These are phyloP conservation scores for Spinus olivaceus DNA, from an alignment of 2,797 vertebrate genomes.

Conservation along the genomic window DNA sequence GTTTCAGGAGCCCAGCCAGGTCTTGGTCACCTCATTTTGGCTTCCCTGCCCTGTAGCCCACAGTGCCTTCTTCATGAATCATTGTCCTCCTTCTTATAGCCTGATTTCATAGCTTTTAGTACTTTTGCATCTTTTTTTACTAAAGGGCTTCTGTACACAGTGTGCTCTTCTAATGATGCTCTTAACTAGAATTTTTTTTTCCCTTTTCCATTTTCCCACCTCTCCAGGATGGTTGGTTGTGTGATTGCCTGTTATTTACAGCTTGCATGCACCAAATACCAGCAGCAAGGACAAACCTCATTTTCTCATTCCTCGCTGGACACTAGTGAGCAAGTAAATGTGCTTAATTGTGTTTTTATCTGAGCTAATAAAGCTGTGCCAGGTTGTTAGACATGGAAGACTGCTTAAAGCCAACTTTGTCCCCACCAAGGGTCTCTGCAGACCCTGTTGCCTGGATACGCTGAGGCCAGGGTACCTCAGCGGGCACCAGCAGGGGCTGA, in stretches of 20 bases:
- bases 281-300: background rate
- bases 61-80: background rate
- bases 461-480: background rate
- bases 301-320: background rate
- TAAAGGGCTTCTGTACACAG: background rate
- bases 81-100: background rate
- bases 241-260: conserved; percentile 15
- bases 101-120: background rate
- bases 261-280: background rate
- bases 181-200: background rate
- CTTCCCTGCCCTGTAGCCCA: background rate
- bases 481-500: background rate
- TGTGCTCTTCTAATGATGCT: background rate
- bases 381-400: conserved; percentile 67
- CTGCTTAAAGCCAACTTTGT: conserved; percentile 64
- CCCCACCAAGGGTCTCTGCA: conserved; percentile 45
- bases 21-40: background rate
- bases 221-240: background rate
- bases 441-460: conserved; percentile 60
- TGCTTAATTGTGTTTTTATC: conserved; percentile 60
- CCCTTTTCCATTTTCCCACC: background rate
- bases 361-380: conserved; percentile 50
- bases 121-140: background rate
- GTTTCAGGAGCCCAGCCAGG: background rate
- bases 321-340: conserved; percentile 21